Conservation (phyloP, 2,888 invertebrate species). For the Phorcus lineatus region DNA sequence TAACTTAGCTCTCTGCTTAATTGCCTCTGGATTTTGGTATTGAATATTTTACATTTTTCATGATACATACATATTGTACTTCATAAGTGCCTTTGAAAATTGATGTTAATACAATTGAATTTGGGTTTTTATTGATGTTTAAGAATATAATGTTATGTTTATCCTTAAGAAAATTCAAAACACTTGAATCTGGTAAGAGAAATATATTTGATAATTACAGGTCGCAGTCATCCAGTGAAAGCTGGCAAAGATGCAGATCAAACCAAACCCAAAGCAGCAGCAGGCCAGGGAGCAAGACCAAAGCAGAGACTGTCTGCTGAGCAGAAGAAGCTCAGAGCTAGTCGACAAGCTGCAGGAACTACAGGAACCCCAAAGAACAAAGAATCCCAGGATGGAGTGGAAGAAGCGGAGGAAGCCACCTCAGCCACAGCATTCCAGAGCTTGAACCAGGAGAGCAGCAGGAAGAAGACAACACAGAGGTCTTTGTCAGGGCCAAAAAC, state of each 20-base stretch:
- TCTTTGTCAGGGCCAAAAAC: slow-evolving; percentile 46
- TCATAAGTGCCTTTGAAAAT: too few species aligned
- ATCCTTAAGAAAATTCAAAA: too few species aligned
- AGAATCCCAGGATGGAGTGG: slow-evolving; percentile 46
- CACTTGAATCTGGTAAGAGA: too few species aligned
- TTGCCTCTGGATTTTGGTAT: too few species aligned
- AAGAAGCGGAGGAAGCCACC: slow-evolving; percentile 67
- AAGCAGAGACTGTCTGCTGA: slow-evolving; percentile 32
- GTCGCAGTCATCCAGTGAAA: slow-evolving; percentile 63
- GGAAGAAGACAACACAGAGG: slow-evolving; percentile 36
- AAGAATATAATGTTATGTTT: too few species aligned
- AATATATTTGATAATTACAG: slow-evolving; percentile 36
- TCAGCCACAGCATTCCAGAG: slow-evolving; percentile 69
- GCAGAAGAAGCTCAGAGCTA: slow-evolving; percentile 12
- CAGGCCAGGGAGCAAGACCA: slow-evolving; percentile 40
- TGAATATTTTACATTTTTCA: too few species aligned
- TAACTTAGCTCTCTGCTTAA: too few species aligned
- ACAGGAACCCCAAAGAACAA: background rate
- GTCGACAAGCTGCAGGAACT: background rate
- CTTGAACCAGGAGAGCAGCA: slow-evolving; percentile 53
- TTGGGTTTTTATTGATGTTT: too few species aligned
- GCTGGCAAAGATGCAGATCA: slow-evolving; percentile 26
- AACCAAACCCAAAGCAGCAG: slow-evolving; percentile 31
- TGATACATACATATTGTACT: too few species aligned
- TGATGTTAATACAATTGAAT: too few species aligned